Conservation (phyloP, 2,888 invertebrate genomes). For the Anoncus sp. region DNA sequence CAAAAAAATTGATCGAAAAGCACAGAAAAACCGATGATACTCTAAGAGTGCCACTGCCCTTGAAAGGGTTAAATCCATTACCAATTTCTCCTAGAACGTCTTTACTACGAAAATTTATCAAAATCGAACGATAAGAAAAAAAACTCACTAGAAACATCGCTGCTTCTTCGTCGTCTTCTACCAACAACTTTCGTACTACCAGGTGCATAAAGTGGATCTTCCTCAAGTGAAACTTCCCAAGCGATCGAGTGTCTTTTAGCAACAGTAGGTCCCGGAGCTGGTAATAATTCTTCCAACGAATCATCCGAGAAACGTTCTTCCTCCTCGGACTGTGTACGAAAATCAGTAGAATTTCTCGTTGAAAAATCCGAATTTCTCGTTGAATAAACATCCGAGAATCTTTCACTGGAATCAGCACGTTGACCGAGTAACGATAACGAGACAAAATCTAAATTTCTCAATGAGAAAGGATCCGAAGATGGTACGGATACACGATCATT, state of each 20-base stretch:
- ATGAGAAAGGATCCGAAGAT: conserved; percentile 80
- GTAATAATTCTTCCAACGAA: conserved; percentile 90
- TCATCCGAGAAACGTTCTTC: conserved; percentile 92
- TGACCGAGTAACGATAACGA: conserved; percentile 76
- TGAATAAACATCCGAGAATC: conserved; percentile 79
- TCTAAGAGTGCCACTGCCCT: no score
- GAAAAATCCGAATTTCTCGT: conserved; percentile 80
- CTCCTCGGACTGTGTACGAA: conserved; percentile 83
- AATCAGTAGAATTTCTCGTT: conserved; percentile 81
- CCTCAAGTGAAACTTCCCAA: conserved; percentile 93
- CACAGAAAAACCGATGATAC: no score
- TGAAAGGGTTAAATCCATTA: no score
- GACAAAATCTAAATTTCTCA: conserved; percentile 79
- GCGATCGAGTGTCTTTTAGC: conserved; percentile 92
- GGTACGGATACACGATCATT: conserved; percentile 81
- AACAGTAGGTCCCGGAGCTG: conserved; percentile 85
- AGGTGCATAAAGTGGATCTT: conserved; percentile 89
- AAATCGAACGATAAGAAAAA: conserved; percentile 4
- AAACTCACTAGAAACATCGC: conserved; percentile 83
- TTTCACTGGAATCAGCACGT: conserved; percentile 78
- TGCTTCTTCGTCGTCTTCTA: conserved; percentile 83
- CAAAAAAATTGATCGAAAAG: no score
- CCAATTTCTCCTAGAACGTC: no score
- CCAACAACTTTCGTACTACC: conserved; percentile 88
- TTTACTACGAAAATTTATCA: background rate